Base-by-base conservation (phyloP, 2,888 invertebrate species). In the Schizaphis graminum region DNA sequence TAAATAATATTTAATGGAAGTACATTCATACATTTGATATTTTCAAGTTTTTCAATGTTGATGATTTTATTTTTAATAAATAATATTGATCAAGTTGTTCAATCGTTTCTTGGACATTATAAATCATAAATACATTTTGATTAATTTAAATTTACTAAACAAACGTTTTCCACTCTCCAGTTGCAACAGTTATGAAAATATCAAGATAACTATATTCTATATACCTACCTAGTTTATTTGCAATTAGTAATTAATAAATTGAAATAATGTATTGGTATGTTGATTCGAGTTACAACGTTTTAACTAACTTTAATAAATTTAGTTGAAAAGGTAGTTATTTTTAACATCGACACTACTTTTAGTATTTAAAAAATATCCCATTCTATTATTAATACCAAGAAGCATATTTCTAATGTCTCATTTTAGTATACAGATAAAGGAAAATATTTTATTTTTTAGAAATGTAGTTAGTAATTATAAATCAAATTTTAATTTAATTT, bases 91-190 rank as follows among this genome's bases (percentile, higher is more conserved):
- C 11, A 28, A 1, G 10, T 67, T 90, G 2, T 47, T 56, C 2
- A 92, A 92, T 92, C 61, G 26, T 35, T 92, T n/a, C 26, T 88
- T 44, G 13, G 61, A 57, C 41, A 91, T 91, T 5, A 85, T 91
- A 35, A 85, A 41, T 41, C 88, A 47, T 53, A 88, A 26, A 61
- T 41, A 85, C 47, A 41, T 92, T 47, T 86, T 61, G 41, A 61
- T 88, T 57, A 61, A 41, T 87, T 89, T 92, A 0, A 92, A 41
- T 89, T 92, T 61, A 47, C 67, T 92, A 56, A 92, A 61, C 16
- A 28, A 89, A 44, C 28, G 44, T 88, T 93, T 35, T 24, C 49
- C 41, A 35, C 47, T 93, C 35, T 24, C 8, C 67, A 28, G 89
- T 67, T 93, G 89, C 88, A 26, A 77, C 41, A 41, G 93, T 87